phyloP scores from a whole-genome alignment of 23 tunicate genomes.

The Trididemnum nubilum region DNA sequence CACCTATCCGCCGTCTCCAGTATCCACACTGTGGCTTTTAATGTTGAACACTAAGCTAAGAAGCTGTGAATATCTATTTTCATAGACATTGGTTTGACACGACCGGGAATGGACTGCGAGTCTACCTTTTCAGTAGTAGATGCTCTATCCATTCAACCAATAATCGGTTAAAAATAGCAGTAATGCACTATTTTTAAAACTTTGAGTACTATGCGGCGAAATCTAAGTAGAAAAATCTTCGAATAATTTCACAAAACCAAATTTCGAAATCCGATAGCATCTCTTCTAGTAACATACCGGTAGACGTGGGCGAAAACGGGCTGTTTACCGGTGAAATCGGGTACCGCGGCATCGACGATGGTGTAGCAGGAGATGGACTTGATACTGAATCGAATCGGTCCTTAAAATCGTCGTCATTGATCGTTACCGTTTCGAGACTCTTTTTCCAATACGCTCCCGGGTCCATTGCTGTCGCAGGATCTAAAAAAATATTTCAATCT shows the following conservation, averaged over 20 bases:
- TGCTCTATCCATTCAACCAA: too few relatives aligned
- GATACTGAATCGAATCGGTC: neutral
- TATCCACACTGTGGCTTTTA: neutral
- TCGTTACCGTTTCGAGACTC: neutral
- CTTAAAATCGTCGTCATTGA: slow-evolving; percentile 10
- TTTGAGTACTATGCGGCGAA: too few relatives aligned
- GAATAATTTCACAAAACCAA: too few relatives aligned
- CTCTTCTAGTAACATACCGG: too few relatives aligned
- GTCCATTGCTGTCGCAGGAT: neutral
- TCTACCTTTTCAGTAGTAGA: too few relatives aligned
- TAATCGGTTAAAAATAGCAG: too few relatives aligned
- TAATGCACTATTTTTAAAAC: too few relatives aligned
- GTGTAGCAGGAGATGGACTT: neutral
- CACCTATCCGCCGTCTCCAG: neutral
- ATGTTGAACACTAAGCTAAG: neutral
- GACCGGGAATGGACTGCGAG: too few relatives aligned
- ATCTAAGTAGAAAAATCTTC: too few relatives aligned
- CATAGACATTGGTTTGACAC: neutral
- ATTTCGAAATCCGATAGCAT: too few relatives aligned
- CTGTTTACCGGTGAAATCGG: slow-evolving; percentile 6
- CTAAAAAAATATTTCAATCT: too few relatives aligned
- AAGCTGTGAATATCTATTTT: neutral
- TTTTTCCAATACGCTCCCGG: slow-evolving; percentile 16
- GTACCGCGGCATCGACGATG: neutral
- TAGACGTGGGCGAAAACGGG: slow-evolving; percentile 1